Evolutionary conservation across 2,797 vertebrate genomes (phyloP).

Genomic region (Pseudomugil gertrudae): DNA sequence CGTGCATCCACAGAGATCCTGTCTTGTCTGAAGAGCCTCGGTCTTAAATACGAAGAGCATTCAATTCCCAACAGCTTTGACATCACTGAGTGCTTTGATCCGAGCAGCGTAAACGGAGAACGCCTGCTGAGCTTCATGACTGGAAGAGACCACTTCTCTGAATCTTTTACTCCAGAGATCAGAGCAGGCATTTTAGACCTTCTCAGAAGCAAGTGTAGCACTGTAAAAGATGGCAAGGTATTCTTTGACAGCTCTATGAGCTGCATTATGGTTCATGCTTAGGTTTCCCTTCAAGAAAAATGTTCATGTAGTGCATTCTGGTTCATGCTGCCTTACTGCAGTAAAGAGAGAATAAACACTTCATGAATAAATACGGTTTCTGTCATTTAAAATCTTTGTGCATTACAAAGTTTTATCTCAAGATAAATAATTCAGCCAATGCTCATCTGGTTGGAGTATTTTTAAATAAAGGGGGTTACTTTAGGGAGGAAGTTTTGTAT

Average conservation of each 20-base stretch:
- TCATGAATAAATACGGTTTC: neutral
- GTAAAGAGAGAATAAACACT: neutral
- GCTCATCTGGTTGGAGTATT: no score
- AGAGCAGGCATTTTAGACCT: slow-evolving; percentile 70
- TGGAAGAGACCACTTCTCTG: slow-evolving; percentile 51
- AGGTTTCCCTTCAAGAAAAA: neutral
- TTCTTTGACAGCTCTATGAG: slow-evolving; percentile 56
- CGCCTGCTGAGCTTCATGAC: slow-evolving; percentile 72
- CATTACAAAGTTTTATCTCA: neutral
- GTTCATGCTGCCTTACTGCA: neutral
- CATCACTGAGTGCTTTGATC: slow-evolving; percentile 70
- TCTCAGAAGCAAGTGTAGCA: slow-evolving; percentile 70
- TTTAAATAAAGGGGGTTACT: neutral
- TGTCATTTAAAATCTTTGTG: neutral
- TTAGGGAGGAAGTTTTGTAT: neutral
- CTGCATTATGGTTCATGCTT: slow-evolving; percentile 65
- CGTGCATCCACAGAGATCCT: slow-evolving; percentile 61
- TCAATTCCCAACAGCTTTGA: slow-evolving; percentile 50
- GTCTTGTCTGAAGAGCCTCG: slow-evolving; percentile 49
- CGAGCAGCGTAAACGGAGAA: slow-evolving; percentile 44
- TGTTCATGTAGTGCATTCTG: neutral
- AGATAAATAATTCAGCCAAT: neutral
- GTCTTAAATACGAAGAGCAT: slow-evolving; percentile 70
- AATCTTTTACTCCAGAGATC: slow-evolving; percentile 62
- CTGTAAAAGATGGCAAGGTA: slow-evolving; percentile 61